Evolutionary conservation across 2,113 vertebrate genomes (phyloP), one percentile per base, ranked within the genome.

Genomic region (Diadophis punctatus): DNA sequence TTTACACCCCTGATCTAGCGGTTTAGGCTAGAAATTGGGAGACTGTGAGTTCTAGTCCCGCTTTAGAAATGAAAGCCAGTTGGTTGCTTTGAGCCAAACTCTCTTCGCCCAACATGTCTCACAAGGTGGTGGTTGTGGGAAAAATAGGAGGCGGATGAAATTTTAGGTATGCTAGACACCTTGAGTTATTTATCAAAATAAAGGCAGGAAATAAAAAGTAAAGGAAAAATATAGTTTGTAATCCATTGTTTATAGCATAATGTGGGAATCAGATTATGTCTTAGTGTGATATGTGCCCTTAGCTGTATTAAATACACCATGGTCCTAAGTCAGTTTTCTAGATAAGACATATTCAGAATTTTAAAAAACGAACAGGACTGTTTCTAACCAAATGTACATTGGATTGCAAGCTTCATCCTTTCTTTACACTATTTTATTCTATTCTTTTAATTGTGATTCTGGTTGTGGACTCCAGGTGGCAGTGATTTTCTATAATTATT

Each of bases 381-480:
- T 49, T 86, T 51, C 30, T 20, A 88, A 20, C 18, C n/a, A 53
- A 55, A 34, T 11, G 18, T 39, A 20, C 27, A 23, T 14, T 22
- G 20, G n/a, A 11, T 39, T 22, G 52, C 20, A 46, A 43, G 55
- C 25, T 89, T 48, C 58, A 46, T 16, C 10, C 20, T 39, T 80
- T 80, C 20, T 43, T 80, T 43, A 80, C 18, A 22, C 74, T 80
- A 43, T 80, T 80, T 80, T 80, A 80, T 80, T 80, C 34, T 80
- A 43, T 80, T 80, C 34, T 43, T 80, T 43, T 22, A 14, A 27
- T 2, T 63, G 94, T 95, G 93, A 93, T 96, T 56, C 95, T 94
- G 80, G 94, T 93, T 96, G 34, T 89, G 91, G 92, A 91, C 96
- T 93, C 93, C 93, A 97, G 96, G 92, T 95, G 97, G 97, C 97